These are phyloP conservation scores for Anarrhichthys ocellatus DNA, from an alignment of 2,113 vertebrate genomes.

Conservation along the genomic window DNA sequence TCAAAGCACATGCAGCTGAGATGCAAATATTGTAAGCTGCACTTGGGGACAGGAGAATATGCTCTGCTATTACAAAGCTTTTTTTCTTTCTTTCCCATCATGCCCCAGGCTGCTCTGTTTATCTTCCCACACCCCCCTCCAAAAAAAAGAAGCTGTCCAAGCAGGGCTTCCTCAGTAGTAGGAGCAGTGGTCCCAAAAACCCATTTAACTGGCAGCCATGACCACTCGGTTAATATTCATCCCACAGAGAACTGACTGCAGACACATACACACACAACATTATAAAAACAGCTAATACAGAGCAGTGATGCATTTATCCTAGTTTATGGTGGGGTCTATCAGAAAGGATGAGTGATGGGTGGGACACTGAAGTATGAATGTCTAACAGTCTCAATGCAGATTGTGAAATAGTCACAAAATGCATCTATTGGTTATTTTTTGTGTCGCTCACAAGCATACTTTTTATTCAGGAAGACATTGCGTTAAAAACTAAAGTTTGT, in stretches of 20 bases:
- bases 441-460: no score
- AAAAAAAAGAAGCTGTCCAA: conserved; percentile 43
- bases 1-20: conserved; percentile 74
- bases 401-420: not conserved
- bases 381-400: not conserved
- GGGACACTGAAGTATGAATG: not conserved
- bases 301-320: not conserved
- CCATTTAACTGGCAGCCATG: conserved; percentile 18
- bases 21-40: conserved; percentile 77
- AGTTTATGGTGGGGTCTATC: not conserved
- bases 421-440: no score
- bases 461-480: no score
- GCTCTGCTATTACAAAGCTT: conserved; percentile 70
- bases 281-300: not conserved
- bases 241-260: conserved; percentile 9
- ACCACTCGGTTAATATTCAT: conserved; percentile 44
- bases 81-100: conserved; percentile 37
- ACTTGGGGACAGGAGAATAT: conserved; percentile 72
- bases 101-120: conserved; percentile 77
- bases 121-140: conserved; percentile 53
- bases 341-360: not conserved
- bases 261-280: not conserved
- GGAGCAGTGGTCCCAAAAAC: conserved; percentile 6
- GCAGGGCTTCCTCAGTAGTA: conserved; percentile 23
- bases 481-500: no score